A percentile compares a stretch with the other conserved stretches of the same genome.
Evolutionary conservation across 2,113 vertebrate species (phyloP).

Genomic region (Melospiza melodia): DNA sequence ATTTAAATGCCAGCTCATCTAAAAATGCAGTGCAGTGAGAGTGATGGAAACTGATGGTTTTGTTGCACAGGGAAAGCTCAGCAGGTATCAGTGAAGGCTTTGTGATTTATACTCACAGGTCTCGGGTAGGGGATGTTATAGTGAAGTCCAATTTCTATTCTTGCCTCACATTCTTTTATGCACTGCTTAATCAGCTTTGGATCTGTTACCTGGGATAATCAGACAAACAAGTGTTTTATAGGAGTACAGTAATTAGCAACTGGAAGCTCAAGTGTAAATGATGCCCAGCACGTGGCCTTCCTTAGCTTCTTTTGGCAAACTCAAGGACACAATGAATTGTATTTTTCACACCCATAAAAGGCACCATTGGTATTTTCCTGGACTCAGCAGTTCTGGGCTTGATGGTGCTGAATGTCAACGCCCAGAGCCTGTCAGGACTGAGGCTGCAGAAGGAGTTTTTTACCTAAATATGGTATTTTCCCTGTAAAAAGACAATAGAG

Average conservation of each 20-base stretch:
- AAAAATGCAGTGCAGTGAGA: not conserved
- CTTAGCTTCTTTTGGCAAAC: not conserved
- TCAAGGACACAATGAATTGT: not conserved
- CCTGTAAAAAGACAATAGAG: not conserved
- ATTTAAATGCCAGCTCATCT: not conserved
- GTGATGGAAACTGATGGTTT: not conserved
- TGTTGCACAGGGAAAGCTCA: not conserved
- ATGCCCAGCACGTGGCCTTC: not conserved
- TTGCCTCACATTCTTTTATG: constrained; percentile 89
- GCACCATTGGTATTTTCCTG: not conserved
- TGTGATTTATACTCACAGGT: constrained; percentile 82
- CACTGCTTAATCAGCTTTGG: constrained; percentile 81
- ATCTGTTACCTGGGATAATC: constrained; percentile 82
- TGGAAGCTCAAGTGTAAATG: not conserved
- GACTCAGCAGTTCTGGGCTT: not conserved
- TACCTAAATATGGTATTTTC: constrained; percentile 1
- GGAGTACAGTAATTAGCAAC: not conserved
- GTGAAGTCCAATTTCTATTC: constrained; percentile 94
- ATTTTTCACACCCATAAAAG: constrained; percentile 50
- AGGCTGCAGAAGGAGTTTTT: not conserved
- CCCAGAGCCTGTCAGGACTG: not conserved
- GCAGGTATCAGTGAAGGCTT: not conserved
- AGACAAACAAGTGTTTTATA: not conserved
- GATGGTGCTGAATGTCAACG: not conserved
- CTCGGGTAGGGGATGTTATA: constrained; percentile 94